Base-by-base conservation (phyloP, 2,888 invertebrate species). In the Dromius quadrimaculatus region DNA sequence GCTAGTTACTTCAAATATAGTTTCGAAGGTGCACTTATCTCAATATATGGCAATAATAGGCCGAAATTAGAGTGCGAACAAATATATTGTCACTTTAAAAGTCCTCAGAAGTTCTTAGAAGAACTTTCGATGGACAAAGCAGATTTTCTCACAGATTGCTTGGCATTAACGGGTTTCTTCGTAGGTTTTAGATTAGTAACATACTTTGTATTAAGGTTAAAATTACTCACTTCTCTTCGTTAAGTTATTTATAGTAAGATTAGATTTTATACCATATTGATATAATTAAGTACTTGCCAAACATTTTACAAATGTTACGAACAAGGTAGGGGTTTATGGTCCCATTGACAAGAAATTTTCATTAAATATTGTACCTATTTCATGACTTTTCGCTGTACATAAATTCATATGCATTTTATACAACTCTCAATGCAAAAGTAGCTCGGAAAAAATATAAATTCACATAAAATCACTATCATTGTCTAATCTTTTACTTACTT, bases 11-110 rank as follows among this genome's bases (percentile, higher is more conserved):
- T 96, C 62, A 88, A 92, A 70, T 97, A 96, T 79, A 93, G 95
- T 28, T 96, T 97, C 82, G 97, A 97, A 84, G 97, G 96, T 3
- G 90, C 92, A 54, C 92, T 97, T 88, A 88, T 95, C 45, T 89
- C 95, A 2, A 92, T 97, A n/a, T 97, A 97, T 80, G 95, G 96
- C 15, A 90, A 91, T 80, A 89, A 91, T 74, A 87, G 97, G 62
- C 90, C 90, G 73, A 91, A 92, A 76, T 84, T 98, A 68, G 87
- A 91, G 75, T 97, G 97, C 82, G 89, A 89, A 36, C 89, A 91
- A 77, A 88, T 88, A 4, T 95, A 93, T 82, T 95, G 95, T 83
- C 93, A 93, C 78, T 94, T 90, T 82, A 89, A 91, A 76, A 88
- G 89, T 77, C 93, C 94, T 3, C 87, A 88, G 75, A 90, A 92